Evolutionary conservation across 2,797 vertebrate species (phyloP), one percentile per base, ranked within the genome.

Genomic region (Octomys mimax): DNA sequence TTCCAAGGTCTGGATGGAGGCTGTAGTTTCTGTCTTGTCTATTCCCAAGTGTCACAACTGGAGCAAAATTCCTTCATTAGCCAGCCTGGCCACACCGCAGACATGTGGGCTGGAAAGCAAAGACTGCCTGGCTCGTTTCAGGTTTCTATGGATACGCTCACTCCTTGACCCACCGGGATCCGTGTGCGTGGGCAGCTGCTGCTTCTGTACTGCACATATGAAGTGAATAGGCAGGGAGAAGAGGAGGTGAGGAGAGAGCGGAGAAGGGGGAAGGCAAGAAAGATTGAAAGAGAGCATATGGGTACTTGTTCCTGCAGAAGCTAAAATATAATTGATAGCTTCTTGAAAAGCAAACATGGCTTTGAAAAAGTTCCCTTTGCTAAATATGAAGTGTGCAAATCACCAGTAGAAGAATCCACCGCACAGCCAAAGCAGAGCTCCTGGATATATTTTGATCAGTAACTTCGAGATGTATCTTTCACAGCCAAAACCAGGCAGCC

Each of bases 61-160:
- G 59, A 91, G 61, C 52, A 39, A 70, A 97, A 94, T 33, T 52
- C 78, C 49, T 93, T 87, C 78, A 88, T 95, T 73, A 70, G n/a
- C 36, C 73, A 68, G 52, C 91, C 92, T 95, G 92, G 84, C 79
- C 93, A 62, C 61, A 96, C 68, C 57, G 24, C 87, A 36, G 82
- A 82, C 75, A 70, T 2, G 3, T 59, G 94, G 42, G 24, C 6
- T 91, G 54, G 75, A 80, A 71, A 91, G 92, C 68, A 87, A 84
- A 82, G 80, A 16, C 87, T 86, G 81, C 87, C 81, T 94, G 46
- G 28, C 26, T 90, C 92, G 92, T 86, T 86, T 66, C 91, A 33
- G 64, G 93, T 91, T 93, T 70, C 96, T 87, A 84, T 89, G 94
- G 95, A 93, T 91, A 96, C 91, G 7, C 11, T 5, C 28, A 77